A percentile compares a stretch with the other conserved stretches of the same genome.
These are phyloP conservation scores for Pungitius pungitius DNA, from an alignment of 2,113 vertebrate genomes.

Conservation along the genomic window DNA sequence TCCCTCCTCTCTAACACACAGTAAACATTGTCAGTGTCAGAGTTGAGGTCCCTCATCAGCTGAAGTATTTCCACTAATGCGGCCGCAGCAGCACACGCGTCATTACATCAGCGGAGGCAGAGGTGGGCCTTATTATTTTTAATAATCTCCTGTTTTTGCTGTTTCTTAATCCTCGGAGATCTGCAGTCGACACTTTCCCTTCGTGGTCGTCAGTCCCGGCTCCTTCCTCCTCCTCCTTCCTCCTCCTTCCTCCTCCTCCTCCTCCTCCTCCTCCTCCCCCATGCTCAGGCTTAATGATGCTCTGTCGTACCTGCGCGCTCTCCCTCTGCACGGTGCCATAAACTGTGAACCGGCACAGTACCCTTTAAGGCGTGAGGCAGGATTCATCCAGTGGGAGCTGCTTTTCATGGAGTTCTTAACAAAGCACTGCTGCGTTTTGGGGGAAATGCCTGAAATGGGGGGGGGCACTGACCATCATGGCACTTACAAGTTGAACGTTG, in stretches of 20 bases:
- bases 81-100: slow-evolving; percentile 37
- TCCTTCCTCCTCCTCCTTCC: no score
- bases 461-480: slow-evolving; percentile 3
- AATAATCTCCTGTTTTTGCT: slow-evolving; percentile 73
- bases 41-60: slow-evolving; percentile 60
- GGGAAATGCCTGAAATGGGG: background rate
- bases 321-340: slow-evolving; percentile 37
- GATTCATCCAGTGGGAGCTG: slow-evolving; percentile 25
- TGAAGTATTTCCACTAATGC: slow-evolving; percentile 51
- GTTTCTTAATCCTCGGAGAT: slow-evolving; percentile 63
- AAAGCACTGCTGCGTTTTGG: slow-evolving; percentile 13
- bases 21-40: slow-evolving; percentile 49
- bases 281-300: slow-evolving; percentile 47
- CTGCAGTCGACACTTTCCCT: slow-evolving; percentile 60
- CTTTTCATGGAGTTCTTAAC: slow-evolving; percentile 27
- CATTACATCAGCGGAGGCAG: slow-evolving; percentile 58
- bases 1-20: slow-evolving; percentile 38
- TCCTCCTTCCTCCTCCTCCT: slow-evolving; percentile 20
- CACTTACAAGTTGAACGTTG: slow-evolving; percentile 9
- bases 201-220: slow-evolving; percentile 22
- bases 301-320: background rate
- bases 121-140: slow-evolving; percentile 73
- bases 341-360: no score
- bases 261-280: slow-evolving; percentile 13
- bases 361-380: background rate